phyloP scores from a whole-genome alignment of 2,888 invertebrate species.

The Diadromus collaris region DNA sequence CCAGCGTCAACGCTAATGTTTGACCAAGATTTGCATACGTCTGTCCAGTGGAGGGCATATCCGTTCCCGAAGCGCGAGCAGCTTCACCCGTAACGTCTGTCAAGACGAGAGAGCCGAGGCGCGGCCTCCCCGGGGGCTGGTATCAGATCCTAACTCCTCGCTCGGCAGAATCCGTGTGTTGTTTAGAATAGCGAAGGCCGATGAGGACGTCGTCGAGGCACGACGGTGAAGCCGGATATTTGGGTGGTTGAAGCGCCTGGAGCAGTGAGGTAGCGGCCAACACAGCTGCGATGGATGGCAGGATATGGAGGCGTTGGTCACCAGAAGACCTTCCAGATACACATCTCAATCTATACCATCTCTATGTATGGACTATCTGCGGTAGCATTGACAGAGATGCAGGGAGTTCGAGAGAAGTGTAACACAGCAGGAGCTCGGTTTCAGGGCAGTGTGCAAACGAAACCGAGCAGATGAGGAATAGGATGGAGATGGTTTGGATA shows the following conservation, averaged over 20 bases:
- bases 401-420: not conserved
- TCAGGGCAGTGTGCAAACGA: too few relatives aligned
- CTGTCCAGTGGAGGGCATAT: slow-evolving; percentile 71
- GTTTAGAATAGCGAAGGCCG: slow-evolving; percentile 29
- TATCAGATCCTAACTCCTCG: slow-evolving; percentile 19
- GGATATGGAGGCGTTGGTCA: not conserved
- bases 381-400: too few relatives aligned
- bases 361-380: slow-evolving; percentile 1
- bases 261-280: not conserved
- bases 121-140: not conserved
- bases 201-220: slow-evolving; percentile 30
- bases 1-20: slow-evolving; percentile 75
- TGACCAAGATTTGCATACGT: slow-evolving; percentile 79
- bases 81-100: slow-evolving; percentile 7
- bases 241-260: slow-evolving; percentile 50
- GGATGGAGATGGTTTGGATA: too few relatives aligned
- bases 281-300: not conserved
- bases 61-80: slow-evolving; percentile 66
- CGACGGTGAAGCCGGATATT: slow-evolving; percentile 49
- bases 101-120: not conserved
- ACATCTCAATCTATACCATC: slow-evolving; percentile 13
- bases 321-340: slow-evolving; percentile 5
- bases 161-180: slow-evolving; percentile 25
- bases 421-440: too few relatives aligned
- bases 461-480: too few relatives aligned